These are phyloP conservation scores for Triplophysa rosa DNA, from an alignment of 2,113 vertebrate genomes.

Conservation along the genomic window DNA sequence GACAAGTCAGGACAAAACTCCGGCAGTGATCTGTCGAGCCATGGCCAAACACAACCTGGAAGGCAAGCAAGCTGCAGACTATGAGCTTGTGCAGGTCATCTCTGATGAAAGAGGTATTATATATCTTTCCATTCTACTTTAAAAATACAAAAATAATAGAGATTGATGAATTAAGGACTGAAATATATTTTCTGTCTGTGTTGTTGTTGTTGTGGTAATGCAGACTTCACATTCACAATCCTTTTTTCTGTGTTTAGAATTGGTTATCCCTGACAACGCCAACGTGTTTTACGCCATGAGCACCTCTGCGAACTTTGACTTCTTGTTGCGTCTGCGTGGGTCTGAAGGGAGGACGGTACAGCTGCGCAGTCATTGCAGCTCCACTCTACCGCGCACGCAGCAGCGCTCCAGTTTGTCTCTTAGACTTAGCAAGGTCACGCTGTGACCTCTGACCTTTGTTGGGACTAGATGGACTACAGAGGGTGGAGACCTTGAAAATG, in stretches of 20 bases:
- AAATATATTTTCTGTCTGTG: neutral
- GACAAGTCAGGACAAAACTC: constrained; percentile 91
- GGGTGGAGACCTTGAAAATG: constrained; percentile 3
- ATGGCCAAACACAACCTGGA: constrained; percentile 92
- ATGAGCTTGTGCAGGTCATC: constrained; percentile 92
- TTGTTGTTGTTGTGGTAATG: neutral
- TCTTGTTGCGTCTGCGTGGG: constrained; percentile 83
- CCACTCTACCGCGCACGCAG: constrained; percentile 77
- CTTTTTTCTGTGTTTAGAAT: constrained; percentile 70
- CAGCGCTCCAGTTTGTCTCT: constrained; percentile 77
- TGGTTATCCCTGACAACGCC: constrained; percentile 85
- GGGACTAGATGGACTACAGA: constrained; percentile 38
- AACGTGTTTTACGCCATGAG: constrained; percentile 98
- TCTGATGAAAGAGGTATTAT: constrained; percentile 86
- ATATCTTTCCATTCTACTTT: too few relatives aligned
- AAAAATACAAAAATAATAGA: neutral
- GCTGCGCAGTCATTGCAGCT: constrained; percentile 75
- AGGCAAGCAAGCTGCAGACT: constrained; percentile 76
- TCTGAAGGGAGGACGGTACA: constrained; percentile 65
- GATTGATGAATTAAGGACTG: neutral
- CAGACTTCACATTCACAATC: neutral
- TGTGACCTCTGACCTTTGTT: constrained; percentile 66
- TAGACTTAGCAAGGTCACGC: constrained; percentile 81
- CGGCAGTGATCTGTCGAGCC: constrained; percentile 84
- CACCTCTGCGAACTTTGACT: constrained; percentile 87